Evolutionary conservation across 2,888 invertebrate genomes (phyloP), one percentile per base, ranked within the genome.

Genomic region (Hipparchia semele): DNA sequence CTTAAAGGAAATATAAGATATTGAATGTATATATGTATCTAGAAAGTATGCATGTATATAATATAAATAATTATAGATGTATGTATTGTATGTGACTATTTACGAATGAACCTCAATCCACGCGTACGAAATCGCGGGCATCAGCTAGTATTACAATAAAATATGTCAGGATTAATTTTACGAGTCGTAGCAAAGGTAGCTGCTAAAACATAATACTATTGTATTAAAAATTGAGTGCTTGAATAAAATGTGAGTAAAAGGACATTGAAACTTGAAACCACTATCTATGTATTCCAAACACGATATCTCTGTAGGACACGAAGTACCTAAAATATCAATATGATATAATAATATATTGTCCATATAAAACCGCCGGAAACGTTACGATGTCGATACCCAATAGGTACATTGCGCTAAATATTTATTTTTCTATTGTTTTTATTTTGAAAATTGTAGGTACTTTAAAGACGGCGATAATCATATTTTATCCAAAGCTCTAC

Each of bases 231-330:
- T 6, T 49, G 3, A n/a, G 45, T 61, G 46, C 23, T 59, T 59
- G 7, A 23, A 9, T 59, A 59, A 9, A 7, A 53, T 12, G 8
- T 5, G 12, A 53, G 12, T 53, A 45, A 45, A 61, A 61, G 61
- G 61, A 61, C 61, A 61, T 45, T 45, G 45, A 45, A 46, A 61
- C 45, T 45, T 45, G 45, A 45, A 46, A 61, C 45, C 61, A n/a
- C 46, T 61, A 46, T 61, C 61, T 61, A 61, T 61, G 45, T 61
- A 7, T n/a, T 61, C 45, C 45, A 61, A 45, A 6, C 61, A 45
- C 8, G 8, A 39, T 61, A 61, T 61, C 61, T 61, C 61, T 61
- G 45, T 61, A 61, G 45, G 61, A 61, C 46, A 61, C 45, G 61
- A 61, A 2, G 39, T 39, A 39, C 39, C 39, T 39, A 39, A 39